Conservation (phyloP, 2,113 vertebrate species). For the Oreotragus oreotragus region DNA sequence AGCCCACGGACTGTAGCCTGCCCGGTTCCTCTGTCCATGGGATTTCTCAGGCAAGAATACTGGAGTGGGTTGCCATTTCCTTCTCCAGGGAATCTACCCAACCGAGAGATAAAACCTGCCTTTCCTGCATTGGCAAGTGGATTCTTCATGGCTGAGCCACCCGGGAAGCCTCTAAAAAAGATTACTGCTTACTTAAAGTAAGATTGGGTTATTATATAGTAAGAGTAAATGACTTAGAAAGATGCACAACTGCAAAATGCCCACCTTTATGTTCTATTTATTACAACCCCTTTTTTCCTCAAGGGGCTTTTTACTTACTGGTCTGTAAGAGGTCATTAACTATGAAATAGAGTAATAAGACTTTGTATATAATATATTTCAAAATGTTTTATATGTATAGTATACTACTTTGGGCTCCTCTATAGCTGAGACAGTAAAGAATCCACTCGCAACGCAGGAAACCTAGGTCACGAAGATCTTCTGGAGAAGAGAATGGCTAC, state of each 20-base stretch:
- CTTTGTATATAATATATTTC: background rate
- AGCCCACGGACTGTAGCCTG: background rate
- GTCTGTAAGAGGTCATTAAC: background rate
- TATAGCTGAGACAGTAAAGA: background rate
- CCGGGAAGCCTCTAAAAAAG: background rate
- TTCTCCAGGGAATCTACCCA: background rate
- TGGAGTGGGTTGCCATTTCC: background rate
- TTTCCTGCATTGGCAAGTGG: background rate
- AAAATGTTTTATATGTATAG: background rate
- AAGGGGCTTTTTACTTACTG: background rate
- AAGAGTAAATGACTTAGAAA: background rate
- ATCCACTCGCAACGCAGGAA: background rate
- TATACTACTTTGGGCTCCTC: background rate
- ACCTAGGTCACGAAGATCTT: background rate
- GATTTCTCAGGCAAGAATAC: background rate
- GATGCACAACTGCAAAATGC: background rate
- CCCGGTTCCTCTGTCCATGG: background rate
- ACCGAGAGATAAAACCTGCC: background rate
- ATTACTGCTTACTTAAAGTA: background rate
- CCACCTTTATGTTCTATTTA: background rate
- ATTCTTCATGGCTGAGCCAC: background rate
- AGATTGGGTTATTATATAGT: background rate
- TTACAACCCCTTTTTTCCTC: background rate
- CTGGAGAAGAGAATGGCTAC: background rate
- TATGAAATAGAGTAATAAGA: background rate